phyloP scores from a whole-genome alignment of 1,140 invertebrate species.

The Artemia franciscana region DNA sequence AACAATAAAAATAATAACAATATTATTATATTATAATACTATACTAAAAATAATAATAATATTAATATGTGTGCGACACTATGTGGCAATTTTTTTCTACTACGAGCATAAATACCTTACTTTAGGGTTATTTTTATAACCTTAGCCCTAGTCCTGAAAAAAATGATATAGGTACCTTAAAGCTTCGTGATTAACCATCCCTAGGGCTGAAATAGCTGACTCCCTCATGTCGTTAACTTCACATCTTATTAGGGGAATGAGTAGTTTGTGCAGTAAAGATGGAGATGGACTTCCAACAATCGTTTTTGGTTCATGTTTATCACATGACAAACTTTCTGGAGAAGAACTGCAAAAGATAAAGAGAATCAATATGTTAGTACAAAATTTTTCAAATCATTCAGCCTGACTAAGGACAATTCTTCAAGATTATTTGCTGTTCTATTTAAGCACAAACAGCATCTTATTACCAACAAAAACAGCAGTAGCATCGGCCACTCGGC shows the following conservation, averaged over 20 bases:
- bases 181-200: constrained; percentile 73
- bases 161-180: constrained; percentile 43
- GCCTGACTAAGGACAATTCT: too few species aligned
- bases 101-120: too few species aligned
- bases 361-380: neutral
- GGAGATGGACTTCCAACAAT: constrained; percentile 35
- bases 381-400: too few species aligned
- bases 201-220: constrained; percentile 71
- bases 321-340: constrained; percentile 56
- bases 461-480: too few species aligned
- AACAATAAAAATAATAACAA: too few species aligned
- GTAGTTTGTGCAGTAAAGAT: constrained; percentile 65
- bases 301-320: constrained; percentile 33
- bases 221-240: constrained; percentile 80
- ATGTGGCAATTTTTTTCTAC: too few species aligned
- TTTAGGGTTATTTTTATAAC: neutral
- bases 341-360: constrained; percentile 31
- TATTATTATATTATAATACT: too few species aligned
- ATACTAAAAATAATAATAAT: too few species aligned
- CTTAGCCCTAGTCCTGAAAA: neutral
- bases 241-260: constrained; percentile 65
- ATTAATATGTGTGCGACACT: neutral
- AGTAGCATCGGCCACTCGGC: too few species aligned
- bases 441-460: too few species aligned
- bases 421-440: too few species aligned